Evolutionary conservation across 2,113 vertebrate species (phyloP), one percentile per base, ranked within the genome.

Genomic region (Epinephelus cyanopodus): DNA sequence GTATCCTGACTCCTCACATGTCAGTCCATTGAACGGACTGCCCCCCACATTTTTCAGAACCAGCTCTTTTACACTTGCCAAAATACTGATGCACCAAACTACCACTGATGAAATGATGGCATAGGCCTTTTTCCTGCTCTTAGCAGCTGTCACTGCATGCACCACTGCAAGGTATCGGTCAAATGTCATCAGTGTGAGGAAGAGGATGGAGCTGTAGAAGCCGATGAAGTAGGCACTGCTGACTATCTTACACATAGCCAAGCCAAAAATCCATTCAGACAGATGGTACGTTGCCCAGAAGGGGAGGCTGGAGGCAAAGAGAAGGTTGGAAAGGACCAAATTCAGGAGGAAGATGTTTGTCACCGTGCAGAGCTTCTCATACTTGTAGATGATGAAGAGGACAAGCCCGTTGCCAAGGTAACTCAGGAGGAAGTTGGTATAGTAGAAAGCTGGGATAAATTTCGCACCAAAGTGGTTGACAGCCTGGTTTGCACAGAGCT

Each of bases 151-250:
- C 74, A 96, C 81, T 0, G 95, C 94, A 2, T 96, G 95, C 25
- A 96, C 95, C 74, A 96, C 95, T 0, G 92, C 95, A 0, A 96
- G 92, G 85, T 96, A 96, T 18, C 95, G 90, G 83, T 96, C 95
- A 14, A 95, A 92, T 0, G 95, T 96, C 94, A 96, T 95, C 37
- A 96, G 92, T 0, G 94, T 95, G 58, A 96, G 93, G 91, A 96
- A 96, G 25, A 96, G 93, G 81, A 96, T 93, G 81, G 95, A 96
- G 86, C 95, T 96, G 91, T 96, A 95, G 90, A 96, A 96, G 33
- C 95, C 94, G 0, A 96, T 81, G 0, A 91, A 93, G 77, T 95
- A 96, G 27, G 93, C 84, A 4, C 93, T 92, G 66, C 92, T 93
- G 70, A 95, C 92, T 10, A 95, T 21, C 83, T 96, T 96, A 83